Base-by-base conservation (phyloP, 2,113 vertebrate genomes). In the Leptobrachium leishanense region DNA sequence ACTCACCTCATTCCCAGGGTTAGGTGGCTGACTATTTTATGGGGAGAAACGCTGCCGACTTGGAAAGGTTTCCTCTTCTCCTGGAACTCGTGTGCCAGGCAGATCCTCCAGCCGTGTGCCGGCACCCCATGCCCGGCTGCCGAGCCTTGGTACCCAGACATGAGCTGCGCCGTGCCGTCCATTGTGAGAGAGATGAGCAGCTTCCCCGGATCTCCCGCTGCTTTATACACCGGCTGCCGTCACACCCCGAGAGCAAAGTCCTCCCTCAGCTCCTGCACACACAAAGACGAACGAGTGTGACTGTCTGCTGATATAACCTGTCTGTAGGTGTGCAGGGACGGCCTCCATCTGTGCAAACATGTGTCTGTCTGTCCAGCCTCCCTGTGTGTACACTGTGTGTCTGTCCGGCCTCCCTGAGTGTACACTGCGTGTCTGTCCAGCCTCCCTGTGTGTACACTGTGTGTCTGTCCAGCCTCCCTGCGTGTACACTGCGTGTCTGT, bases 51-150 rank as follows among this genome's bases (percentile, higher is more conserved):
- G 63, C 98, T 90, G 68, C 86, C 91, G 6, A 94, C 92, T 12
- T 95, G 89, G 82, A 96, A 95, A 3, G 96, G 97, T 81, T 96
- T 96, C 75, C 97, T 91, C 89, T 92, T 94, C 90, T 98, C 95
- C 79, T 90, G 88, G 87, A 98, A 98, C 82, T 95, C 93, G 2
- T 97, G 96, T 0, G 94, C 95, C 83, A 98, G 84, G 81, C 96
- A 98, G 82, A 98, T 94, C 2, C 96, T 88, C 96, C 96, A 98
- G 0, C 97, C 97, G 50, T 92, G 92, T 13, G 75, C 63, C 7
- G 95, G 92, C 6, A 97, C 93, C 0, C 85, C 85, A n/a, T 85
- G 88, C 13, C 96, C 96, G 53, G 42, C 63, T 15, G 92, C 92
- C 40, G 89, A 74, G 50, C 94, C 93, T 82, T 92, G 92, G 43